Conservation (phyloP, 30 jellyfish, hydroid and myxozoan species). For the Cassiopea andromeda region DNA sequence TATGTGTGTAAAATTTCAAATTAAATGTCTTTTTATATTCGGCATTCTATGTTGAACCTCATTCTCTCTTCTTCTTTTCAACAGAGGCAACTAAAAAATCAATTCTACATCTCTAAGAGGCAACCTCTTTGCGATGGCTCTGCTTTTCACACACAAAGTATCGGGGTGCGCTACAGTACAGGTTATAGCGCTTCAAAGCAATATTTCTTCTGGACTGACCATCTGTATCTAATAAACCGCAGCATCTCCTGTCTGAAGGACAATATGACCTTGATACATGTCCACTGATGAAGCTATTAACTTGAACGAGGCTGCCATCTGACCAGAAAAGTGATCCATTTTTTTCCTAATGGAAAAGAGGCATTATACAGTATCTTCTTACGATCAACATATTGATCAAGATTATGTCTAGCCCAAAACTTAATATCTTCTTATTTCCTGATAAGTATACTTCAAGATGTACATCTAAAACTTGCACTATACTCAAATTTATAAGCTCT, state of each 20-base stretch:
- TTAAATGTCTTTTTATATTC: no score
- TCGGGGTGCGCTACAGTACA: not conserved
- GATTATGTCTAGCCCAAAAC: no score
- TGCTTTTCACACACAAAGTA: conserved; percentile 33
- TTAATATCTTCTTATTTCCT: no score
- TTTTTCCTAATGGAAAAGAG: conserved; percentile 16
- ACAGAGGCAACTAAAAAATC: no score
- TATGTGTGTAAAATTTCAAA: no score
- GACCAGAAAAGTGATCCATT: conserved; percentile 25
- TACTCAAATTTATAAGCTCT: no score
- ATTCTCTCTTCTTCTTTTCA: no score
- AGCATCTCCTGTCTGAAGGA: conserved; percentile 2
- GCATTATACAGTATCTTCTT: not conserved
- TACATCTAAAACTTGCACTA: no score
- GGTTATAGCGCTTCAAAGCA: not conserved
- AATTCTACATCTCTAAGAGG: no score
- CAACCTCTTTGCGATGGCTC: not conserved
- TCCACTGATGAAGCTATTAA: not conserved
- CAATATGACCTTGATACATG: not conserved
- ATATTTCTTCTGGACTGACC: not conserved
- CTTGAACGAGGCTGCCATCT: conserved; percentile 7
- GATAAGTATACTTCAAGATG: no score
- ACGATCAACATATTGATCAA: no score
- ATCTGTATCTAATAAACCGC: conserved; percentile 19
- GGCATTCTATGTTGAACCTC: no score